Conservation (phyloP, 2,113 vertebrate genomes). For the Indicator maculatus region DNA sequence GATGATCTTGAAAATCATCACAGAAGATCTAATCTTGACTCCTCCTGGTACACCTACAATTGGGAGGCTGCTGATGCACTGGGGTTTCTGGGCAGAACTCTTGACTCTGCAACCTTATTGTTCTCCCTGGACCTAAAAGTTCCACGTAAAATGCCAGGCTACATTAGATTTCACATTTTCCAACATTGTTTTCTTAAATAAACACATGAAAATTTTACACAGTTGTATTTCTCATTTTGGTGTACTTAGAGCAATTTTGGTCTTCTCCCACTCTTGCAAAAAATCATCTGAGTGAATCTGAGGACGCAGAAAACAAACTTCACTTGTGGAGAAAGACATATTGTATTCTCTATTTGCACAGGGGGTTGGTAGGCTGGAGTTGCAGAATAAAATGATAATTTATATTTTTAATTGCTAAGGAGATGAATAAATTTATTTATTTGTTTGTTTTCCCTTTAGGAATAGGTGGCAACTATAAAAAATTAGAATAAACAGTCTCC, state of each 20-base stretch:
- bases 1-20: slow-evolving; percentile 55
- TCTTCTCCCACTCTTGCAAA: accelerated
- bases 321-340: background rate
- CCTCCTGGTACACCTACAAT: background rate
- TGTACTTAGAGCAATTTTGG: background rate
- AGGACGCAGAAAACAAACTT: background rate
- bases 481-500: background rate
- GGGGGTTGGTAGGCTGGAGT: background rate
- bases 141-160: background rate
- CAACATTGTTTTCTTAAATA: background rate
- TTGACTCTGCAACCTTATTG: background rate
- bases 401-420: background rate
- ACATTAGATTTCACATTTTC: background rate
- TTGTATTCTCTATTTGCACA: background rate
- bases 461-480: background rate
- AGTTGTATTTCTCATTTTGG: background rate
- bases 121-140: background rate
- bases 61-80: slow-evolving; percentile 16
- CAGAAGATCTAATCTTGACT: slow-evolving; percentile 53
- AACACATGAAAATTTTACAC: background rate
- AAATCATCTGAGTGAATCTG: background rate
- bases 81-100: slow-evolving; percentile 14
- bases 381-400: background rate
- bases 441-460: background rate
- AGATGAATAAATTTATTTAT: background rate